Conservation (phyloP, 2,113 vertebrate genomes). For the Notothenia coriiceps region DNA sequence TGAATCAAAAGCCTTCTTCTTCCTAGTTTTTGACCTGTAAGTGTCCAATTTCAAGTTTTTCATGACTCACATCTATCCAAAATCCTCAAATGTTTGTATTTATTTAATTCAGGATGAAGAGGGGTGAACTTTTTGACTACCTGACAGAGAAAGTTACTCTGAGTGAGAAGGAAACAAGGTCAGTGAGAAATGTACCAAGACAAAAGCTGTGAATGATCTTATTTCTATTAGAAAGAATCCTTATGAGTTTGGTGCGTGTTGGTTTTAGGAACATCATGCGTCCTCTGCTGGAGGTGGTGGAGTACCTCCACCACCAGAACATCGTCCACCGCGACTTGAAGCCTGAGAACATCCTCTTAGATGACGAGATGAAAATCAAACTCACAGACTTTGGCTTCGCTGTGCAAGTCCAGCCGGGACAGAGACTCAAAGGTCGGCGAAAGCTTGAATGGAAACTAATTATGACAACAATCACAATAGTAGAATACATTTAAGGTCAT, state of each 20-base stretch:
- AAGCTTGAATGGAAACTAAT: not conserved
- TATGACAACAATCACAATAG: not conserved
- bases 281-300: conserved; percentile 92
- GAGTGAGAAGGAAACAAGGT: conserved; percentile 98
- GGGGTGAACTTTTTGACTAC: conserved; percentile 97
- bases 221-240: not conserved
- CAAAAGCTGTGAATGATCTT: not conserved
- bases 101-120: conserved; percentile 90
- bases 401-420: conserved; percentile 85
- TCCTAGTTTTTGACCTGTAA: conserved; percentile 98
- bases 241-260: not conserved
- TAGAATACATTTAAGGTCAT: not conserved
- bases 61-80: fast-evolving
- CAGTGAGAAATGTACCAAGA: not conserved
- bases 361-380: conserved; percentile 96
- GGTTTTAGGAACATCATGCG: conserved; percentile 93
- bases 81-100: not conserved
- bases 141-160: conserved; percentile 97
- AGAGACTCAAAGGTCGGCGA: conserved; percentile 90
- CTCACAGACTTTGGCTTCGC: conserved; percentile 97
- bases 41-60: conserved; percentile 73
- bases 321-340: conserved; percentile 97
- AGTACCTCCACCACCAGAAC: conserved; percentile 90
- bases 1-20: conserved; percentile 95
- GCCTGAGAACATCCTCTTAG: conserved; percentile 96